Conservation (phyloP, 2,113 vertebrate genomes). For the Varanus komodoensis region DNA sequence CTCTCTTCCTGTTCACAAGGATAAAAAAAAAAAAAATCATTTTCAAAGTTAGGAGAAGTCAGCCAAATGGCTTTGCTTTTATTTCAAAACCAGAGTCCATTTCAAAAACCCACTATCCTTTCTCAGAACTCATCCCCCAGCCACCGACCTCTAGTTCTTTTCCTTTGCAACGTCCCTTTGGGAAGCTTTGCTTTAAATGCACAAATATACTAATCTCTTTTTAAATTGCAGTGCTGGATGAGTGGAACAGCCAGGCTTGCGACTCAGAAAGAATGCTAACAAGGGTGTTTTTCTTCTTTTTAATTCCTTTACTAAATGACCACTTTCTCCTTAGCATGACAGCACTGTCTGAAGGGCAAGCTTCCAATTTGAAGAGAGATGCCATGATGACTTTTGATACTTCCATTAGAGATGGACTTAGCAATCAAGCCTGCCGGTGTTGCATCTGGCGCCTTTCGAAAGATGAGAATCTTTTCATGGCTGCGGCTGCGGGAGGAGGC, state of each 20-base stretch:
- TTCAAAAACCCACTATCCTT: neutral
- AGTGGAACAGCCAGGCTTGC: slow-evolving; percentile 30
- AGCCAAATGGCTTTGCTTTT: no score
- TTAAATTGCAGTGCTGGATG: slow-evolving; percentile 35
- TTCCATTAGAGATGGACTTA: slow-evolving; percentile 69
- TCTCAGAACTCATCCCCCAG: neutral
- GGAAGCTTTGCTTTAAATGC: slow-evolving; percentile 7
- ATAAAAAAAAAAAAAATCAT: neutral
- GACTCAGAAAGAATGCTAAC: slow-evolving; percentile 57
- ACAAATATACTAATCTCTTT: slow-evolving; percentile 47
- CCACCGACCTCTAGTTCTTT: neutral
- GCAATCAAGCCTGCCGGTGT: slow-evolving; percentile 62
- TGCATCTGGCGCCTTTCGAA: slow-evolving; percentile 65
- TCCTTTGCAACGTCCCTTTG: neutral
- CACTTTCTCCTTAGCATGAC: slow-evolving; percentile 67
- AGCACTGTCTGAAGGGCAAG: slow-evolving; percentile 71
- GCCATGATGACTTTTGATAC: slow-evolving; percentile 64
- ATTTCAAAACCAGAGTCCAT: neutral
- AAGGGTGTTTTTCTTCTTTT: neutral
- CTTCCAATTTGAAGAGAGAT: slow-evolving; percentile 69
- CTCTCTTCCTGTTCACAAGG: neutral
- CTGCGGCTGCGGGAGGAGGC: slow-evolving; percentile 57
- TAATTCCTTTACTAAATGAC: slow-evolving; percentile 69
- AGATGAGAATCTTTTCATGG: slow-evolving; percentile 65
- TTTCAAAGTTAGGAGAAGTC: neutral